Base-by-base conservation (phyloP, 2,888 invertebrate species). In the Cheilosia vernalis region DNA sequence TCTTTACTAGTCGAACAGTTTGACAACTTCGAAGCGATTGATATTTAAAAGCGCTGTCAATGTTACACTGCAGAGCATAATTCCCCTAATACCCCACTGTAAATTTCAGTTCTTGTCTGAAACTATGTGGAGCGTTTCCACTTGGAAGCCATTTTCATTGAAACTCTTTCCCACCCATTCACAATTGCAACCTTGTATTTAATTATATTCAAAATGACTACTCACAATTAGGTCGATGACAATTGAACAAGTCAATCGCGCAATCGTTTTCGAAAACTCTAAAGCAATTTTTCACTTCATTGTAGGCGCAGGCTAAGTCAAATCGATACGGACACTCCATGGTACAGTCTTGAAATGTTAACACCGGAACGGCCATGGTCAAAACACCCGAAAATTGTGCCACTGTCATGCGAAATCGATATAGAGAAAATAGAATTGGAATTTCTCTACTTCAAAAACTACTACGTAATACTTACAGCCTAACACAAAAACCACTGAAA, bases 191-290 rank as follows among this genome's bases (percentile, higher is more conserved):
- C 2, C 33, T 10, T 9, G 3, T 0, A 10, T 33, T 33, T 21
- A 21, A 21, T 1, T 21, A 21, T 21, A 21, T 21, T 21, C 21
- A 21, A 21, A 21, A n/a, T n/a, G 21, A 21, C 21, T 44, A 72
- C 72, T 72, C 42, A 72, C 72, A 60, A 17, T 17, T 53, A 9
- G 60, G 72, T 10, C 42, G 60, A 13, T 72, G 53, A 42, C 72
- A 72, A 27, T 72, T 72, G 42, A 61, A 51, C 49, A 72, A 40
- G 27, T 72, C 72, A 53, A 72, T 19, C 2, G 51, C 60, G 42
- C 72, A 72, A 44, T 53, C 53, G 42, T 72, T 72, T 19, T 72
- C 42, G 30, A 72, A 72, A 33, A 61, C 51, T n/a, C 51, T 30
- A 19, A 30, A 72, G 42, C 72, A 72, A 21, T 72, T 61, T 17